Percentiles rank a stretch among this genome's conserved stretches.
phyloP scores from a whole-genome alignment of 1,140 invertebrate genomes.

The Drosophila kanapiae region DNA sequence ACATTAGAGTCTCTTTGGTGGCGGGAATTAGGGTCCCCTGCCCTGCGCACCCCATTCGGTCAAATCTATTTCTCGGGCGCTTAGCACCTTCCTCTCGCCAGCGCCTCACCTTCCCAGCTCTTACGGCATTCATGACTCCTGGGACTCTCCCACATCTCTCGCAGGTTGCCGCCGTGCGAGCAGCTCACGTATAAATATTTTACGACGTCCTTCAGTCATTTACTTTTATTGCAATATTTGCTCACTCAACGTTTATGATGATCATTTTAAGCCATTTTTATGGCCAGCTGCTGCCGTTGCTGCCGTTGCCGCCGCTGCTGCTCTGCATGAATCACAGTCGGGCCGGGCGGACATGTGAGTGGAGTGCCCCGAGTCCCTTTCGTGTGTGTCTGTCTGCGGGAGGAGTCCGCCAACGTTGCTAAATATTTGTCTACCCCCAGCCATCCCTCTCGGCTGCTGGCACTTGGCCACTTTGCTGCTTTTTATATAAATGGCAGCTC shows the following conservation, averaged over 20 bases:
- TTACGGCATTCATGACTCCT: conserved; percentile 73
- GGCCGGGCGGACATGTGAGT: conserved; percentile 47
- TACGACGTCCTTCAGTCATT: conserved; percentile 85
- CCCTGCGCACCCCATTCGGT: conserved; percentile 49
- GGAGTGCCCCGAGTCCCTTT: conserved; percentile 46
- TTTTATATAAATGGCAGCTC: conserved; percentile 81
- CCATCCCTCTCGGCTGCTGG: conserved; percentile 27
- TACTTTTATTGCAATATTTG: conserved; percentile 86
- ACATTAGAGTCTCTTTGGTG: conserved; percentile 6
- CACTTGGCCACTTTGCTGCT: conserved; percentile 48
- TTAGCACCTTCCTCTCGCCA: conserved; percentile 55
- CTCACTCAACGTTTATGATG: conserved; percentile 85
- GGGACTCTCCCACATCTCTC: not conserved
- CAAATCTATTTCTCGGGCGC: conserved; percentile 44
- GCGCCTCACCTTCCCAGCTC: conserved; percentile 47
- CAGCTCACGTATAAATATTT: conserved; percentile 85
- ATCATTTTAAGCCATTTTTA: conserved; percentile 85
- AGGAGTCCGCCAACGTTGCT: conserved; percentile 57
- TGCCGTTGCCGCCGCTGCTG: conserved; percentile 51
- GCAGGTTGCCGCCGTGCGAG: conserved; percentile 50
- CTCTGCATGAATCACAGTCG: conserved; percentile 76
- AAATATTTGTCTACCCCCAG: conserved; percentile 79
- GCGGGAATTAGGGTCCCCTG: not conserved
- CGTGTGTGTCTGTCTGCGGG: conserved; percentile 42
- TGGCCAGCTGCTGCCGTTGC: conserved; percentile 68